phyloP scores from a whole-genome alignment of 2,797 vertebrate genomes.

The Trichosurus vulpecula region DNA sequence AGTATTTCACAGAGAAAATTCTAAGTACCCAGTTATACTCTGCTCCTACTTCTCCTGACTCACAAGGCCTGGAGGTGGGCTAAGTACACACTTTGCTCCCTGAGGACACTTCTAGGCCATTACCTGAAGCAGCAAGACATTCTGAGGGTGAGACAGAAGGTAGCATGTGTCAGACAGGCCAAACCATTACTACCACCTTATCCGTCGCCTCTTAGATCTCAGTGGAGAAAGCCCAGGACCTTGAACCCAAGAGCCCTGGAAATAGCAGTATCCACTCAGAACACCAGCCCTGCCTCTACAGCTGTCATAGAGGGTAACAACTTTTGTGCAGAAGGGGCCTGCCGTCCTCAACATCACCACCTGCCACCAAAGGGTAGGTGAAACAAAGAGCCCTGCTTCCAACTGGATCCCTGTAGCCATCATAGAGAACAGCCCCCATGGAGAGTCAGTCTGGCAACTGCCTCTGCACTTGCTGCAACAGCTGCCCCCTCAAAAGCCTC shows the following conservation, averaged over 20 bases:
- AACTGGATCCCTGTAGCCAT: not conserved
- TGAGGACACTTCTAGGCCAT: no score
- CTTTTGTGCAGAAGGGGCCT: not conserved
- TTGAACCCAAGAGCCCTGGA: not conserved
- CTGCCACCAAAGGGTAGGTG: not conserved
- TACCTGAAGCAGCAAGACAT: no score
- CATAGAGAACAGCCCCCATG: not conserved
- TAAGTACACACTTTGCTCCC: no score
- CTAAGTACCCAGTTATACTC: not conserved
- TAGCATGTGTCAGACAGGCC: not conserved
- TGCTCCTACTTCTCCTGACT: not conserved
- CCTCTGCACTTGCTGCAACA: no score
- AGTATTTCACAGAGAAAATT: not conserved
- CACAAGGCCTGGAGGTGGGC: not conserved
- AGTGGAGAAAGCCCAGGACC: not conserved
- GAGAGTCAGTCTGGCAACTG: not conserved
- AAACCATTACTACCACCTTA: not conserved
- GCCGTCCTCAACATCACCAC: not conserved
- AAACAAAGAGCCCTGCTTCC: not conserved
- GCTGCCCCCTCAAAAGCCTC: not conserved
- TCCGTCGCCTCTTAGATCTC: not conserved
- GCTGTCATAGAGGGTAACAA: not conserved
- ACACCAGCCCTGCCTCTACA: not conserved
- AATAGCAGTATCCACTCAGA: not conserved
- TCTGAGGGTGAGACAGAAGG: not conserved